phyloP scores from a whole-genome alignment of 1,140 invertebrate species.

The Procambarus clarkii region DNA sequence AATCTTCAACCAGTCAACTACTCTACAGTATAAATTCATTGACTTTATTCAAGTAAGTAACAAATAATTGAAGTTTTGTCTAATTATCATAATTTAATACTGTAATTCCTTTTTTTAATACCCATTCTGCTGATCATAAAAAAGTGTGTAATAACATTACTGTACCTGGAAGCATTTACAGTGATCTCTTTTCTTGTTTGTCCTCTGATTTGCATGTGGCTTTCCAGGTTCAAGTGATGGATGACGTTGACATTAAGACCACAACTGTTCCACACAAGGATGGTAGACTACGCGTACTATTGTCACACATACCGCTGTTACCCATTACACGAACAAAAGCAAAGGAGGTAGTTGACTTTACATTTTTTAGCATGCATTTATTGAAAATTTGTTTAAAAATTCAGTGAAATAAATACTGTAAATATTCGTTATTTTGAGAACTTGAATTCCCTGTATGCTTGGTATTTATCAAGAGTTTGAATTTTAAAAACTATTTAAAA shows the following conservation, averaged over 20 bases:
- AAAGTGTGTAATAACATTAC: too few relatives aligned
- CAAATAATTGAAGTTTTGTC: neutral
- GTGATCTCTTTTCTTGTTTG: neutral
- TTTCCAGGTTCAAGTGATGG: constrained; percentile 49
- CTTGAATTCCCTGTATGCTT: too few relatives aligned
- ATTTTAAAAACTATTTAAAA: too few relatives aligned
- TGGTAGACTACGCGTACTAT: constrained; percentile 35
- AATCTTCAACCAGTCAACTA: constrained; percentile 72
- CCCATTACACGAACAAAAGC: constrained; percentile 24
- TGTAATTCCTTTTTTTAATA: too few relatives aligned
- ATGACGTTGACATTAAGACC: neutral
- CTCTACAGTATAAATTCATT: constrained; percentile 48
- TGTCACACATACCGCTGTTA: constrained; percentile 66
- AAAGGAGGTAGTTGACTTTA: constrained; percentile 26
- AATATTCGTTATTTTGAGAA: too few relatives aligned
- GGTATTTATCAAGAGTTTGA: too few relatives aligned
- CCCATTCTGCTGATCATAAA: too few relatives aligned
- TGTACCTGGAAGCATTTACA: too few relatives aligned
- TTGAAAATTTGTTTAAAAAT: neutral
- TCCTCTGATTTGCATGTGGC: neutral
- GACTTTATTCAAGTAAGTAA: constrained; percentile 62
- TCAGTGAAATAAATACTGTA: too few relatives aligned
- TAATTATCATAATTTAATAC: neutral
- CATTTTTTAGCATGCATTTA: neutral
- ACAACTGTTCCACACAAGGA: constrained; percentile 14